These are phyloP conservation scores for Manis crassicaudata DNA, from an alignment of 2,797 vertebrate species.

Conservation along the genomic window DNA sequence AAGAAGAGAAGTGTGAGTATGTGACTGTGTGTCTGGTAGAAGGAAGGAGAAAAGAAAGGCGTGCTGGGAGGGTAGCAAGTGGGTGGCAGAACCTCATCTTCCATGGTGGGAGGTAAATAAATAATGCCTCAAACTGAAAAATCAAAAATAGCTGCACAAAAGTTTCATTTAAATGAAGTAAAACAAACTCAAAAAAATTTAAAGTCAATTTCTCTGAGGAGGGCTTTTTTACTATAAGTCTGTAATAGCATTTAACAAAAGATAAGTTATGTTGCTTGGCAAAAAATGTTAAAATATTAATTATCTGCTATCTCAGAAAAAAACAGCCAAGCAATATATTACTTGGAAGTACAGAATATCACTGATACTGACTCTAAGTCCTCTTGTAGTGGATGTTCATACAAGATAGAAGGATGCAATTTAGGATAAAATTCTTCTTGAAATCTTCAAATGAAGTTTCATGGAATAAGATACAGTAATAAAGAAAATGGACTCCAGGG, in stretches of 20 bases:
- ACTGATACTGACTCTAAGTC: background rate
- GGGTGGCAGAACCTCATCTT: background rate
- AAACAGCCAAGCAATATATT: background rate
- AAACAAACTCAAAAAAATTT: background rate
- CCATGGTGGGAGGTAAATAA: background rate
- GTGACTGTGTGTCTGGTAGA: background rate
- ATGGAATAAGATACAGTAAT: background rate
- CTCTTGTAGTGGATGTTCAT: background rate
- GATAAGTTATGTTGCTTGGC: background rate
- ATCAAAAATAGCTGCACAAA: background rate
- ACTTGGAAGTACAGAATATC: background rate
- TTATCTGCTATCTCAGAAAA: background rate
- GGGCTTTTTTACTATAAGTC: background rate
- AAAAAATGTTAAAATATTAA: slow-evolving; percentile 27
- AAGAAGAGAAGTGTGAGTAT: background rate
- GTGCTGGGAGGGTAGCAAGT: background rate
- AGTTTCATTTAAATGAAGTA: slow-evolving; percentile 24
- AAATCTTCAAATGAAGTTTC: background rate
- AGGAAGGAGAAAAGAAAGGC: too few species aligned
- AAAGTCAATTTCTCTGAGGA: background rate
- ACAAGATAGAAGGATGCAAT: background rate
- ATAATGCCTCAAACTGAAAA: background rate
- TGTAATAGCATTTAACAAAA: background rate
- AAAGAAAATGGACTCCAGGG: background rate
- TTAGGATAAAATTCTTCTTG: background rate